Base-by-base conservation (phyloP, 2,113 vertebrate species). In the Vulpes lagopus region DNA sequence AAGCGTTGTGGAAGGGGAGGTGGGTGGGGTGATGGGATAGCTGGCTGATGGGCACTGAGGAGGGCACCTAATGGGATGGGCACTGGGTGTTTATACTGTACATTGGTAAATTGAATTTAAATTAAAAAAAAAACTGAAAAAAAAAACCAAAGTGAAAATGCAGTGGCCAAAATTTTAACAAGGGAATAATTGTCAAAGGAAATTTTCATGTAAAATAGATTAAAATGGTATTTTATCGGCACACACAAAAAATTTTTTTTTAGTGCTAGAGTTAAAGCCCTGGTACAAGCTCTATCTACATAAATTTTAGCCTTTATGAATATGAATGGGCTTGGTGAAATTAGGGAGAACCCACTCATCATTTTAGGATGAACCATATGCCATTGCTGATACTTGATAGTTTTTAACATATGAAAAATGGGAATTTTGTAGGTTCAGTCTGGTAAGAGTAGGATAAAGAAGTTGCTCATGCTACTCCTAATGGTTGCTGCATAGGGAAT, bases 231-330 rank as follows among this genome's bases (percentile, higher is more conserved):
- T 43, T 43, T 6, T 43, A 43, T 43, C 43, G 1, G 43, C 43
- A 43, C 43, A 43, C 43, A 43, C 43, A 43, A 5, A 43, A 43
- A 43, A 1, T 43, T 43, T 43, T 5, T 16, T 69, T 96, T 43
- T 53, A 83, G 23, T 35, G 4, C 17, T 57, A 83, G 49, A 83
- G 19, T 62, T 67, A 16, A 91, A 76, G 69, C 3, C 38, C 12
- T 65, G 17, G 3, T 79, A 30, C 25, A 81, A 43, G 53, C 62
- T 97, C 38, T 91, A 69, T 97, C 38, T 91, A 69, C 49, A 25
- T 86, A 82, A 96, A 74, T 64, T 71, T 38, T 89, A 83, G 15
- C 65, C 51, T 96, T 93, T 89, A 35, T 69, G 87, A 51, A 69
- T 64, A 74, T 82, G 38, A 30, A 35, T 32, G 55, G 17, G 17